Conservation (phyloP, 2,888 invertebrate species). For the Chaitophorus viminalis region DNA sequence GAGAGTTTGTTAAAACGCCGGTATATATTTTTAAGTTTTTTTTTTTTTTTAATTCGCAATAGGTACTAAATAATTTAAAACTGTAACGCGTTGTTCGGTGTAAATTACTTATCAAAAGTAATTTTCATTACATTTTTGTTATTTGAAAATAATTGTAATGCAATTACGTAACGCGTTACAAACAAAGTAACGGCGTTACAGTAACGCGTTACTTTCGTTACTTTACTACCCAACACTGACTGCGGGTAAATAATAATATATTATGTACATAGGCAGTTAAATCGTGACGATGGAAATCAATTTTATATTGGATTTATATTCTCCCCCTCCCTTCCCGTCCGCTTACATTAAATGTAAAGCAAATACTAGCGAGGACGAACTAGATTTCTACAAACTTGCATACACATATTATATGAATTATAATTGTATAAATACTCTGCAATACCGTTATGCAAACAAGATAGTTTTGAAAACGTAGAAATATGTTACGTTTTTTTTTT, state of each 20-base stretch:
- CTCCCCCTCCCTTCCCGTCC: not conserved
- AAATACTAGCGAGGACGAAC: not conserved
- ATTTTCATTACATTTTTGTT: no score
- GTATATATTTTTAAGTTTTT: no score
- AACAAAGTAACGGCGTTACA: no score
- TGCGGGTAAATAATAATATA: not conserved
- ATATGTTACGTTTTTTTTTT: not conserved
- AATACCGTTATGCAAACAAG: not conserved
- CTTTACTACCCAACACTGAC: no score
- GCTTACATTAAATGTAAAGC: not conserved
- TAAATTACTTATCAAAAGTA: no score
- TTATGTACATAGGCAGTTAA: not conserved
- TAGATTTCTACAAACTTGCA: not conserved
- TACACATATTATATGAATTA: not conserved
- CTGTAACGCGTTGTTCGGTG: no score
- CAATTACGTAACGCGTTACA: no score
- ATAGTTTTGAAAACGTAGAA: not conserved
- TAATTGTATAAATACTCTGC: not conserved
- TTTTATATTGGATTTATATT: not conserved
- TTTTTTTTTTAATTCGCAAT: no score
- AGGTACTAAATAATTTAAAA: no score
- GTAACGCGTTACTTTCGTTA: no score
- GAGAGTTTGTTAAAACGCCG: no score
- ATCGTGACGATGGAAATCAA: constrained; percentile 8
- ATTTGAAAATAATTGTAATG: no score